Evolutionary conservation across 2,113 vertebrate species (phyloP).

Genomic region (Atrichornis clamosus): DNA sequence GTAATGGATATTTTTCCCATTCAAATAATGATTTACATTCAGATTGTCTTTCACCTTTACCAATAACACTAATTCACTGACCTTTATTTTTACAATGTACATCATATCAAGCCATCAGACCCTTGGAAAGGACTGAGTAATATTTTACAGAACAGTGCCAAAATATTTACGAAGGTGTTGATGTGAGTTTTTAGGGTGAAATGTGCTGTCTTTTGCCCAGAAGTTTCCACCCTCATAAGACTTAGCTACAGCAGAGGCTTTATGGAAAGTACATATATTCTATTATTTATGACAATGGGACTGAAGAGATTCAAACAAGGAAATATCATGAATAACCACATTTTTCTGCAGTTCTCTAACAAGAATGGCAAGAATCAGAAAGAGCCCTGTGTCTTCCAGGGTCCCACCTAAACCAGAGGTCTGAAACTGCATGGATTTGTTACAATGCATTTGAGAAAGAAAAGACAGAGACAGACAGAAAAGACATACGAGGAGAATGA

Average conservation of each 20-base stretch:
- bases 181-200: neutral
- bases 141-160: neutral
- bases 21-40: neutral
- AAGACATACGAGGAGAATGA: neutral
- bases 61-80: neutral
- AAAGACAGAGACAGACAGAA: neutral
- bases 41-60: neutral
- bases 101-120: neutral
- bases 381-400: neutral
- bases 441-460: neutral
- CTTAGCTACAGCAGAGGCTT: neutral
- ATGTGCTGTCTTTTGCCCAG: neutral
- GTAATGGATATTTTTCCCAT: neutral
- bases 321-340: neutral
- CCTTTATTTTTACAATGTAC: neutral
- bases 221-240: neutral
- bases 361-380: neutral
- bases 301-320: neutral
- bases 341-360: neutral
- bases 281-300: neutral
- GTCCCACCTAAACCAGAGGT: neutral
- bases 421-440: neutral
- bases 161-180: neutral
- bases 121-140: neutral
- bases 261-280: neutral